Evolutionary conservation across 2,113 vertebrate genomes (phyloP).

Genomic region (Lucifuga dentata): DNA sequence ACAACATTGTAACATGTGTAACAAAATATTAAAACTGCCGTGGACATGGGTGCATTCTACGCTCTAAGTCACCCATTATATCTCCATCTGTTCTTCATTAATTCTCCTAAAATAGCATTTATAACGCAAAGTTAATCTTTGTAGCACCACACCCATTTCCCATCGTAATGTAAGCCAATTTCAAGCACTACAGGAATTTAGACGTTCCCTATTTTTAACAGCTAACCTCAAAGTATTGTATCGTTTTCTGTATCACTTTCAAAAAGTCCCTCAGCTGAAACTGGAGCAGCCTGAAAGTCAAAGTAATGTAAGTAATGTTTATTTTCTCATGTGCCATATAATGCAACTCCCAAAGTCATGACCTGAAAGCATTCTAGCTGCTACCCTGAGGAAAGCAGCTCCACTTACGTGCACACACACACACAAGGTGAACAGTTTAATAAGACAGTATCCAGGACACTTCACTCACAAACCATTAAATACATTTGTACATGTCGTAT

Average conservation of each 20-base stretch:
- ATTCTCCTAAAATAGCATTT: conserved; percentile 12
- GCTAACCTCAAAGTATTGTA: conserved; percentile 13
- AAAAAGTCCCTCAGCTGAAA: not conserved
- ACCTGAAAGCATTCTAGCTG: conserved; percentile 16
- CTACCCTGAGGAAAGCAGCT: conserved; percentile 2
- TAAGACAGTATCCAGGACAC: conserved; percentile 16
- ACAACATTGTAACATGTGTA: not conserved
- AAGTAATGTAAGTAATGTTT: not conserved
- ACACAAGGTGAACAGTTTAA: conserved; percentile 2
- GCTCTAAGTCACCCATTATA: conserved; percentile 24
- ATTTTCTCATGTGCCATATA: not conserved
- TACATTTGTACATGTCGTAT: conserved; percentile 11
- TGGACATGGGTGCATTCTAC: conserved; percentile 31
- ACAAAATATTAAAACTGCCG: conserved; percentile 31
- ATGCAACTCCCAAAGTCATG: conserved; percentile 18
- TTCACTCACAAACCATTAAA: conserved; percentile 1
- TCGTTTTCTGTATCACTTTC: not conserved
- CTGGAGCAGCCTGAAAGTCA: not conserved
- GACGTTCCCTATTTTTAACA: not conserved
- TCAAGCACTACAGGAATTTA: not conserved
- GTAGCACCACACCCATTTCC: not conserved
- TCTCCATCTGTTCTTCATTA: conserved; percentile 8
- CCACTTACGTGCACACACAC: not conserved
- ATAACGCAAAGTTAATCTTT: not conserved
- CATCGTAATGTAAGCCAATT: not conserved